These are phyloP conservation scores for Lates calcarifer DNA, from an alignment of 2,113 vertebrate species.

Conservation along the genomic window DNA sequence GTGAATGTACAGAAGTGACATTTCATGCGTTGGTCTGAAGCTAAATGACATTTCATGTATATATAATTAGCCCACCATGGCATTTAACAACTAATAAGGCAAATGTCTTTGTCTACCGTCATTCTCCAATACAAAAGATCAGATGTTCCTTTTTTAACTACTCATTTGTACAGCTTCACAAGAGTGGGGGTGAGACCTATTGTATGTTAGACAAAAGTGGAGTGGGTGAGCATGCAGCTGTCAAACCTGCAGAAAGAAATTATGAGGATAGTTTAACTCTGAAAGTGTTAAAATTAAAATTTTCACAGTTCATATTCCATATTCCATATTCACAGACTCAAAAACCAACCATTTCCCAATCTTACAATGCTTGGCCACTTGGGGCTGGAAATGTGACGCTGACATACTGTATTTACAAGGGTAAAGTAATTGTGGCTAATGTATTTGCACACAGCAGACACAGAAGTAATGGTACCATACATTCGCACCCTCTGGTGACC, in stretches of 20 bases:
- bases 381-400: too few species aligned
- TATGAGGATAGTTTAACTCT: neutral
- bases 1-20: slow-evolving; percentile 59
- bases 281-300: neutral
- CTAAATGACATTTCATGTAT: slow-evolving; percentile 73
- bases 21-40: slow-evolving; percentile 70
- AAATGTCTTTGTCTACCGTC: slow-evolving; percentile 52
- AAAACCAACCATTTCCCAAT: too few species aligned
- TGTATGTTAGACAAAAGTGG: slow-evolving; percentile 16
- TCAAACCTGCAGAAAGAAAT: slow-evolving; percentile 4
- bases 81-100: slow-evolving; percentile 67
- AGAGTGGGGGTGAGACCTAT: neutral
- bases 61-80: slow-evolving; percentile 63
- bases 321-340: too few species aligned
- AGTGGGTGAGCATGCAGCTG: slow-evolving; percentile 2
- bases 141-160: neutral
- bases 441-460: too few species aligned
- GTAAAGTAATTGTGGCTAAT: too few species aligned
- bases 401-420: too few species aligned
- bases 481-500: too few species aligned
- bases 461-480: too few species aligned
- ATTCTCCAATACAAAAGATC: slow-evolving; percentile 15
- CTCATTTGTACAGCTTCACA: neutral
- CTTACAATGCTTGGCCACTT: too few species aligned
- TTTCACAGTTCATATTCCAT: neutral